phyloP scores from a whole-genome alignment of 2,888 invertebrate genomes.

The Craniophora ligustri region DNA sequence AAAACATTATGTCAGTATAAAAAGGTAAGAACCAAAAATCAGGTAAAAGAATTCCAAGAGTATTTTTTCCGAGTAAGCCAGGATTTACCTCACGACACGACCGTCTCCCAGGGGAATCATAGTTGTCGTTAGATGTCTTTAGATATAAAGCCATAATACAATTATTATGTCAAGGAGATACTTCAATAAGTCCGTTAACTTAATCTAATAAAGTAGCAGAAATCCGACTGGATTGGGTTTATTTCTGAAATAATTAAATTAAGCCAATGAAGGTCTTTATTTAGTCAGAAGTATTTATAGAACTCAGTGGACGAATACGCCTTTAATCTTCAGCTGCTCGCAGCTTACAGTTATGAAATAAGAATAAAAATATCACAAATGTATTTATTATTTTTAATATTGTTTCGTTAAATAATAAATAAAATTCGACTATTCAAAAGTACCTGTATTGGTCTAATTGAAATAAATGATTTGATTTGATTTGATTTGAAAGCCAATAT shows the following conservation, averaged over 20 bases:
- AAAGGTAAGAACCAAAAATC: constrained; percentile 10
- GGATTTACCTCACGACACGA: constrained; percentile 18
- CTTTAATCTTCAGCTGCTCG: too few species aligned
- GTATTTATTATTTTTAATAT: too few species aligned
- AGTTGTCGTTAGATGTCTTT: constrained; percentile 24
- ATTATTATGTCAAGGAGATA: constrained; percentile 30
- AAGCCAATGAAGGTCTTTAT: not conserved
- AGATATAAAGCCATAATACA: constrained; percentile 16
- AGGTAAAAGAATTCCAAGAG: constrained; percentile 11
- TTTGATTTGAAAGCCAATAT: too few species aligned
- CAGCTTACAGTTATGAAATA: too few species aligned
- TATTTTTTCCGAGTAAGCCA: constrained; percentile 18
- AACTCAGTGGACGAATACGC: too few species aligned
- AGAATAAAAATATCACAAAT: too few species aligned
- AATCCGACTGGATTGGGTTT: constrained; percentile 12
- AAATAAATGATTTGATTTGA: too few species aligned
- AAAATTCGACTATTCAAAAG: too few species aligned
- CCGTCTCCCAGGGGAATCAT: constrained; percentile 11
- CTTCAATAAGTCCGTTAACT: constrained; percentile 19
- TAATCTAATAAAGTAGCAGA: constrained; percentile 26
- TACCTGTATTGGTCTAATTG: too few species aligned
- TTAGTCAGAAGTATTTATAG: too few species aligned
- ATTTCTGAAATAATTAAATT: constrained; percentile 15
- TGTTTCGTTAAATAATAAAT: too few species aligned
- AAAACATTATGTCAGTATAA: not conserved